These are phyloP conservation scores for Pagrus major DNA, from an alignment of 2,113 vertebrate species.

Conservation along the genomic window DNA sequence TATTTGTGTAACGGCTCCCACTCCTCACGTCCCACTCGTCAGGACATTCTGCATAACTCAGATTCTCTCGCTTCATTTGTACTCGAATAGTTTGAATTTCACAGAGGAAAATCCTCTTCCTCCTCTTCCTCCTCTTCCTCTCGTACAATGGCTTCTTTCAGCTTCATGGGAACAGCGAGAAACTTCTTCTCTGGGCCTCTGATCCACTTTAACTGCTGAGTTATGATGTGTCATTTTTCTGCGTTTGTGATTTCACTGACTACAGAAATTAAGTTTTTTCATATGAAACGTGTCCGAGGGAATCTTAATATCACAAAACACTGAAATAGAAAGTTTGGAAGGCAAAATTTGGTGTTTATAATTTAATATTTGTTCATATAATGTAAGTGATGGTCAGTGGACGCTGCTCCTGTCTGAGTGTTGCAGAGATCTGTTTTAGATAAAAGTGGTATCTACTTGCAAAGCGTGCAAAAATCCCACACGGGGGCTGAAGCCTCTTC, in stretches of 20 bases:
- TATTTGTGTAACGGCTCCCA: conserved; percentile 19
- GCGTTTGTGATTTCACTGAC: background rate
- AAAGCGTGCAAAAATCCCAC: background rate
- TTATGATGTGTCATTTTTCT: background rate
- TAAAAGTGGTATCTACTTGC: too few species aligned
- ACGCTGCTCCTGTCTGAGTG: too few species aligned
- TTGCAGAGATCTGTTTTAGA: too few species aligned
- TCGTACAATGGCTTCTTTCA: conserved; percentile 33
- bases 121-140: background rate
- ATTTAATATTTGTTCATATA: too few species aligned
- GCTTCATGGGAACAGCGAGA: conserved; percentile 2
- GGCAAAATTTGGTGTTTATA: too few species aligned
- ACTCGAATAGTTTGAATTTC: conserved; percentile 28
- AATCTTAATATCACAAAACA: too few species aligned
- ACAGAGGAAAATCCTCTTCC: conserved; percentile 14
- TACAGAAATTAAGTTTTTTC: background rate
- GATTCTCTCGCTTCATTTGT: background rate
- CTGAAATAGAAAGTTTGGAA: too few species aligned
- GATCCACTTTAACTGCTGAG: background rate
- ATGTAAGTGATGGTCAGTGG: too few species aligned
- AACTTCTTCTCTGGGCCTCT: background rate
- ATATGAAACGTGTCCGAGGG: background rate
- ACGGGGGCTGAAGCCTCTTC: background rate
- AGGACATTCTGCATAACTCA: conserved; percentile 1
- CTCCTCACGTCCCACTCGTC: background rate